A percentile compares a stretch with the other conserved stretches of the same genome.
These are phyloP conservation scores for Hydrozoanthus tunicans DNA, from an alignment of 64 coral and sea anemone species.

Conservation along the genomic window DNA sequence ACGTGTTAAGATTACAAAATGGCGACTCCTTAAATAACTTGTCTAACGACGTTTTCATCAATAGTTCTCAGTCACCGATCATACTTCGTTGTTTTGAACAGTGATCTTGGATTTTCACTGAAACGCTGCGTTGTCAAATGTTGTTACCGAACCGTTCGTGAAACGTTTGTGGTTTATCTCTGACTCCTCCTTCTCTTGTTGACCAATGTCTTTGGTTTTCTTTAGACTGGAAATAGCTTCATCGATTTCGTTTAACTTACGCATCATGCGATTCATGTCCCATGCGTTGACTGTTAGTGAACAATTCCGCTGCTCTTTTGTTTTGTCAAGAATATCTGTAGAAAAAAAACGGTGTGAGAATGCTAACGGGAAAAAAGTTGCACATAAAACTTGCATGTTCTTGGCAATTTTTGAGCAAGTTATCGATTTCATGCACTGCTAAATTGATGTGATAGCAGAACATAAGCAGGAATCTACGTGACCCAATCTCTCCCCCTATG, in stretches of 20 bases:
- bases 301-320: neutral
- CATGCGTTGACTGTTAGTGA: neutral
- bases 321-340: neutral
- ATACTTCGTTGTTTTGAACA: neutral
- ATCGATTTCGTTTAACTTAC: conserved; percentile 36
- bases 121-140: conserved; percentile 33
- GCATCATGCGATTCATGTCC: conserved; percentile 40
- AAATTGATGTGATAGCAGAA: neutral
- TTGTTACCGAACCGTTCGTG: conserved; percentile 5
- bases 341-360: neutral
- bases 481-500: too few species aligned
- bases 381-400: neutral
- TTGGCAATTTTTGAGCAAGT: neutral
- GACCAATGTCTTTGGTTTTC: conserved; percentile 12
- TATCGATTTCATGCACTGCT: neutral
- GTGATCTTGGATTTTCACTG: neutral
- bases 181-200: neutral
- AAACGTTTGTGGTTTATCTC: neutral
- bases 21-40: too few species aligned
- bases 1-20: too few species aligned
- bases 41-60: too few species aligned
- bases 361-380: neutral
- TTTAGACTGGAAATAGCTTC: conserved; percentile 21
- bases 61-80: too few species aligned
- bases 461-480: neutral